Evolutionary conservation across 2,888 invertebrate species (phyloP).

Genomic region (Metalampra italica): DNA sequence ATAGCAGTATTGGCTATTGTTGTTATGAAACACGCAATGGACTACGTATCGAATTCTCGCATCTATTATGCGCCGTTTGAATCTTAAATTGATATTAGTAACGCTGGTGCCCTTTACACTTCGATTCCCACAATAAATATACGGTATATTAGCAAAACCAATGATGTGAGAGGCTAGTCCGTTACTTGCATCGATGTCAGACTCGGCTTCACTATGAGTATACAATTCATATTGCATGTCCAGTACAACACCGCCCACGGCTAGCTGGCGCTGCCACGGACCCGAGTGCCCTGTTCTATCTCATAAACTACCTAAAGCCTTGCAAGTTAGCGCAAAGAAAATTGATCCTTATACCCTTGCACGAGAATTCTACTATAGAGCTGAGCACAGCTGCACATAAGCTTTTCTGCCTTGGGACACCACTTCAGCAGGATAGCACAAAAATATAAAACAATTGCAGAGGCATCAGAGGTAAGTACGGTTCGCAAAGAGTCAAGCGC

Average conservation of each 20-base stretch:
- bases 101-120: conserved; percentile 13
- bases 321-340: conserved; percentile 5
- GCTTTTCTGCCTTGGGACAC: background rate
- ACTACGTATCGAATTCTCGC: conserved; percentile 1
- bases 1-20: conserved; percentile 18
- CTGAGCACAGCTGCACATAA: background rate
- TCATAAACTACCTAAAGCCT: conserved; percentile 16
- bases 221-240: conserved; percentile 71
- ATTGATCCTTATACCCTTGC: conserved; percentile 2
- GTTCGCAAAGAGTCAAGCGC: conserved; percentile 26
- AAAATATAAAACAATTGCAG: conserved; percentile 73
- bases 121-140: conserved; percentile 41
- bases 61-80: conserved; percentile 9
- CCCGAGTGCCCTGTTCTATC: conserved; percentile 30
- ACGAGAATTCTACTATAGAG: background rate
- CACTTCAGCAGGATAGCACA: conserved; percentile 30
- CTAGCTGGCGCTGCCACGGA: conserved; percentile 41
- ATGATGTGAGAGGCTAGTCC: conserved; percentile 38
- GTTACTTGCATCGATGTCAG: conserved; percentile 45
- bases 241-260: conserved; percentile 69
- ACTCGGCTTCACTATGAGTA: conserved; percentile 35
- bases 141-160: conserved; percentile 33
- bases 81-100: conserved; percentile 10
- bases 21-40: conserved; percentile 11
- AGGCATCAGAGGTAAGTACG: conserved; percentile 24